Percentiles rank a stretch among this genome's conserved stretches.
Conservation (phyloP, 2,888 invertebrate genomes). For the Diogma glabrata region DNA sequence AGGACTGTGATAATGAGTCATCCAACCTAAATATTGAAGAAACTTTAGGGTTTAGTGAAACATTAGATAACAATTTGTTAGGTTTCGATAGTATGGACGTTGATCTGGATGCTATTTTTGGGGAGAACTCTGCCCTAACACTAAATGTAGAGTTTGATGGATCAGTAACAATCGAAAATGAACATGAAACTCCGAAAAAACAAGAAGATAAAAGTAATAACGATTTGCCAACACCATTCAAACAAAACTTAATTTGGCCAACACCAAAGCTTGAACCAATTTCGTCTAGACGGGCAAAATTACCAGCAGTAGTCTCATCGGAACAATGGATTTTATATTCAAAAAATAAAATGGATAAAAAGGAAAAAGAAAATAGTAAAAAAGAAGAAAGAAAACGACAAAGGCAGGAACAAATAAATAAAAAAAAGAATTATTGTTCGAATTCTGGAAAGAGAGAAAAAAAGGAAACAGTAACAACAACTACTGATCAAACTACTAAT, state of each 20-base stretch:
- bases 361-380: not conserved
- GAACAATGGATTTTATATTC: conserved; percentile 2
- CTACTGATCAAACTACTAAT: too few relatives aligned
- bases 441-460: not conserved
- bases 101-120: not conserved
- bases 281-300: not conserved
- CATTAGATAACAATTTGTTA: not conserved
- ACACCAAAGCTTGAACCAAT: not conserved
- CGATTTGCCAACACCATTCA: not conserved
- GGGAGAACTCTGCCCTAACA: not conserved
- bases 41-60: not conserved
- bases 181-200: not conserved
- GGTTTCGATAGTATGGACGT: not conserved
- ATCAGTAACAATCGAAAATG: not conserved
- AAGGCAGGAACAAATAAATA: not conserved
- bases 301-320: not conserved
- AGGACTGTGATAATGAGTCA: not conserved
- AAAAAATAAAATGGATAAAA: not conserved
- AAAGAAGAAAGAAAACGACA: not conserved
- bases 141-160: not conserved
- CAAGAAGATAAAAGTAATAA: not conserved
- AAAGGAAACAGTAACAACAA: not conserved
- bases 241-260: not conserved
- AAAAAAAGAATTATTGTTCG: not conserved
- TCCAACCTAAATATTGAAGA: not conserved